Conservation (phyloP, 2,888 invertebrate species). For the Athetis lepigone region DNA sequence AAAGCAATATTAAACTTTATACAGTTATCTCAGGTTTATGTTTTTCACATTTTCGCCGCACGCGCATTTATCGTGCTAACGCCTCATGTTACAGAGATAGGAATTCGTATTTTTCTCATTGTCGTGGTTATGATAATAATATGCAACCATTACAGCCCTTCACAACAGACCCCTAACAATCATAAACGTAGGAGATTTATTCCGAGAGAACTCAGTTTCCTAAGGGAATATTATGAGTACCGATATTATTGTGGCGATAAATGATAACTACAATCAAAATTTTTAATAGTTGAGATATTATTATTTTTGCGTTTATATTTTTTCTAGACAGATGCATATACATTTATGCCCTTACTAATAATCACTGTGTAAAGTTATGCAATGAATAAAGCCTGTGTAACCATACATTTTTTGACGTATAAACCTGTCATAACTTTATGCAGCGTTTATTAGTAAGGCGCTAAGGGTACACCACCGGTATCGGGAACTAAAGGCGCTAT, state of each 20-base stretch:
- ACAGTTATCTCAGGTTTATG: too few relatives aligned
- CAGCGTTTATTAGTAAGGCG: too few relatives aligned
- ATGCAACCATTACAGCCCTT: constrained; percentile 51
- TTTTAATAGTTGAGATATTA: neutral
- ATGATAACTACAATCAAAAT: neutral
- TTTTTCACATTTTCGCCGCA: neutral
- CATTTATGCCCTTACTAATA: too few relatives aligned
- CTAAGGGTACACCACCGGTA: too few relatives aligned
- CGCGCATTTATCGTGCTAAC: neutral
- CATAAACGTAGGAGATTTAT: constrained; percentile 46
- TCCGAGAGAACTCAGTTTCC: constrained; percentile 17
- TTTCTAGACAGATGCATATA: too few relatives aligned
- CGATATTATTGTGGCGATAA: constrained; percentile 25
- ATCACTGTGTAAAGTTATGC: too few relatives aligned
- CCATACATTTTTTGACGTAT: too few relatives aligned
- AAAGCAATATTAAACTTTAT: too few relatives aligned
- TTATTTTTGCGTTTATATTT: neutral
- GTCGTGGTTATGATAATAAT: constrained; percentile 42
- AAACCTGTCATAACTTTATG: too few relatives aligned
- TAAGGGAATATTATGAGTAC: constrained; percentile 37
- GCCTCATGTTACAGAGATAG: neutral
- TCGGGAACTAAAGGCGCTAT: too few relatives aligned
- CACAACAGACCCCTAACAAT: constrained; percentile 52
- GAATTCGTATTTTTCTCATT: constrained; percentile 24
- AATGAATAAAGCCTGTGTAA: too few relatives aligned